phyloP scores from a whole-genome alignment of 2,888 invertebrate genomes.

The Yponomeuta evonymella region DNA sequence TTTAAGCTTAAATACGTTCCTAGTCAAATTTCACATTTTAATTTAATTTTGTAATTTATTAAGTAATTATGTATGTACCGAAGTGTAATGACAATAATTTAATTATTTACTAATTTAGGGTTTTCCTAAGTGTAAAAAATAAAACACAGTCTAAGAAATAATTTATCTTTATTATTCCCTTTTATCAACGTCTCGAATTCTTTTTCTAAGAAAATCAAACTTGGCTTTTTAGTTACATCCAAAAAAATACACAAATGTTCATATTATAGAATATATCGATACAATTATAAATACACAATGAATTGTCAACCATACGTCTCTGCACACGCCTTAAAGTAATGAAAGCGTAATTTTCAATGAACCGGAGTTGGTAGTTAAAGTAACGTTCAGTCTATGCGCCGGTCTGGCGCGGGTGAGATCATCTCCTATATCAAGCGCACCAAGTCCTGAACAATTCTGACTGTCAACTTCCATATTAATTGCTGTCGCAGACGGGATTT shows the following conservation, averaged over 20 bases:
- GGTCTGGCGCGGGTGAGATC: conserved; percentile 47
- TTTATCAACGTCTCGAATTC: conserved; percentile 68
- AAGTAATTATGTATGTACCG: not conserved
- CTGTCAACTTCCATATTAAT: too few species aligned
- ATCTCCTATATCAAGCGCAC: conserved; percentile 28
- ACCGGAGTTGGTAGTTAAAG: conserved; percentile 21
- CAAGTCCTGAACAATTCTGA: not conserved
- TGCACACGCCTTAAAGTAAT: conserved; percentile 40
- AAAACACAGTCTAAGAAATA: conserved; percentile 72
- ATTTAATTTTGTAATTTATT: conserved; percentile 15
- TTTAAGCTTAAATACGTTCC: conserved; percentile 25
- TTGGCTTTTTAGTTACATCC: conserved; percentile 72
- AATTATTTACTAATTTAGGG: not conserved
- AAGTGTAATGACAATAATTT: not conserved
- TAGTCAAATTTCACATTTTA: conserved; percentile 27
- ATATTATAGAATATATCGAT: conserved; percentile 46
- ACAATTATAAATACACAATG: conserved; percentile 61
- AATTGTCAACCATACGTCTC: conserved; percentile 19
- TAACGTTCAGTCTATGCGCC: conserved; percentile 51
- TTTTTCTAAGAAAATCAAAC: conserved; percentile 73
- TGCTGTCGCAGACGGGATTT: too few species aligned
- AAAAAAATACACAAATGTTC: conserved; percentile 73
- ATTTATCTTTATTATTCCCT: conserved; percentile 72
- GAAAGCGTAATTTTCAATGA: conserved; percentile 41
- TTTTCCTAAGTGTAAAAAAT: conserved; percentile 32